Conservation (phyloP, 2,797 vertebrate genomes). For the Cichlasoma orientale region DNA sequence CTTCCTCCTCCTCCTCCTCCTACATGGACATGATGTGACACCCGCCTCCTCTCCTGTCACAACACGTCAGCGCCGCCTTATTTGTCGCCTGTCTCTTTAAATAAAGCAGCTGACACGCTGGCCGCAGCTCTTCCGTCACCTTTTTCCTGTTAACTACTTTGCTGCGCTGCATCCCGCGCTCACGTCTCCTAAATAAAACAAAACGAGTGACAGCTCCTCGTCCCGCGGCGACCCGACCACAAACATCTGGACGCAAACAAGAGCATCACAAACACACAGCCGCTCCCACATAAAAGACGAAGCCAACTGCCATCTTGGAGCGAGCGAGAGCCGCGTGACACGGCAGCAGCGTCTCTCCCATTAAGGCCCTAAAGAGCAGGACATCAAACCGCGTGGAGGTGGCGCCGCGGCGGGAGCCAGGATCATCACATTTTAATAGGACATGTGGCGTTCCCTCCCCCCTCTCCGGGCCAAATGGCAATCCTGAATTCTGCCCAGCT, state of each 20-base stretch:
- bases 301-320: conserved; percentile 60
- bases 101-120: conserved; percentile 7
- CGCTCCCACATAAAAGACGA: conserved; percentile 56
- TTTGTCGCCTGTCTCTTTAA: conserved; percentile 17
- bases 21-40: conserved; percentile 39
- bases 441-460: conserved; percentile 72
- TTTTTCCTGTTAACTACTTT: conserved; percentile 36
- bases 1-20: conserved; percentile 19
- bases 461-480: conserved; percentile 75
- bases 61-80: not conserved
- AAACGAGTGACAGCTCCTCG: conserved; percentile 52
- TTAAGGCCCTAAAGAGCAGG: conserved; percentile 80
- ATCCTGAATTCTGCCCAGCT: conserved; percentile 82
- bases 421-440: conserved; percentile 82
- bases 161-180: conserved; percentile 1
- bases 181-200: conserved; percentile 70
- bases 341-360: conserved; percentile 65
- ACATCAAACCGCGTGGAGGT: conserved; percentile 69
- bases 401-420: conserved; percentile 53
- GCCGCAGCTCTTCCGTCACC: conserved; percentile 26
- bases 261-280: conserved; percentile 57
- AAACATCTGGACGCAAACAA: conserved; percentile 77
- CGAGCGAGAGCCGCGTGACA: conserved; percentile 49
- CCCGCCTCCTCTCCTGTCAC: not conserved
- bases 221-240: conserved; percentile 35